phyloP scores from a whole-genome alignment of 2,888 invertebrate genomes.

The Noctua janthina region DNA sequence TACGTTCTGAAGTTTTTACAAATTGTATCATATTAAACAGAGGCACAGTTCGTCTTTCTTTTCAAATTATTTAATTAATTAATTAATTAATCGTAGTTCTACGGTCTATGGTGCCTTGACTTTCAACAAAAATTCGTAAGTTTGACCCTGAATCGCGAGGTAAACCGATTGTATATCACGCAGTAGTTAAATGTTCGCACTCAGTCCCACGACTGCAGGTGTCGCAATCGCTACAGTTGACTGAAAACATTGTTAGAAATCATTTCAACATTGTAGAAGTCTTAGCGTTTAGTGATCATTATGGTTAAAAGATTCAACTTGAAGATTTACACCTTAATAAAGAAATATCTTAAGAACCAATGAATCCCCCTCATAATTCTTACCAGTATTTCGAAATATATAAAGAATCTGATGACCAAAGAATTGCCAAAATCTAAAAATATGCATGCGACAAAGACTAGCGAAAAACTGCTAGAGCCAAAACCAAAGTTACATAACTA shows the following conservation, averaged over 20 bases:
- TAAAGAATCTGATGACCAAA: constrained; percentile 7
- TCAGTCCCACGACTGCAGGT: constrained; percentile 19
- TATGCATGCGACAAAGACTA: constrained; percentile 21
- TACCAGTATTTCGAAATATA: background rate
- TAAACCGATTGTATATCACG: constrained; percentile 45
- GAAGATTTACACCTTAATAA: background rate
- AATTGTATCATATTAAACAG: background rate
- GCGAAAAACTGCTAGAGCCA: constrained; percentile 30
- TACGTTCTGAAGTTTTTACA: background rate
- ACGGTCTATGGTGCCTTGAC: constrained; percentile 35
- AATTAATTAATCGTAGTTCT: background rate
- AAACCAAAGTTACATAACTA: constrained; percentile 39
- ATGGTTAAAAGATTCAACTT: background rate
- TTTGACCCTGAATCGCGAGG: constrained; percentile 47
- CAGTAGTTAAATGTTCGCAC: constrained; percentile 27
- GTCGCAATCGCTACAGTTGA: constrained; percentile 34
- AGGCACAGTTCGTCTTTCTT: background rate
- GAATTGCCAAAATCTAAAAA: constrained; percentile 44
- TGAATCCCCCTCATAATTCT: background rate
- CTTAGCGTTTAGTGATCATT: background rate
- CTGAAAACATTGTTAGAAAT: constrained; percentile 36
- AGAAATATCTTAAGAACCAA: background rate
- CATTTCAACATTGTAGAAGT: constrained; percentile 25
- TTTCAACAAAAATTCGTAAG: constrained; percentile 24
- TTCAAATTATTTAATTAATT: background rate